These are phyloP conservation scores for Atta cephalotes DNA, from an alignment of 1,140 invertebrate genomes.

Conservation along the genomic window DNA sequence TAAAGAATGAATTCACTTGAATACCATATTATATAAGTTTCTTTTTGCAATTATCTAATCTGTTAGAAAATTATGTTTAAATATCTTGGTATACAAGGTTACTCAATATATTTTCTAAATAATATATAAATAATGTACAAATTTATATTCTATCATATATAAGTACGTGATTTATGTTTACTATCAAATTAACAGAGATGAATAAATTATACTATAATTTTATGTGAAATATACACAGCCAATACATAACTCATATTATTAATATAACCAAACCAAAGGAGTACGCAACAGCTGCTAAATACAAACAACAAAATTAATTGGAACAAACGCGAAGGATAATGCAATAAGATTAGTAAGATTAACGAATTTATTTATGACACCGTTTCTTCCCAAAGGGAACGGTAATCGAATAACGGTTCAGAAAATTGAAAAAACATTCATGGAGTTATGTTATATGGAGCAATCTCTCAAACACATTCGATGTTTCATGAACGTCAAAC, in stretches of 20 bases:
- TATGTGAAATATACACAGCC: background rate
- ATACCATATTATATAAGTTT: too few relatives aligned
- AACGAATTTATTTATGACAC: conserved; percentile 22
- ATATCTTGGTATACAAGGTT: too few relatives aligned
- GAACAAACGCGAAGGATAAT: background rate
- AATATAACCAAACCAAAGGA: background rate
- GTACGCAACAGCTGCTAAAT: background rate
- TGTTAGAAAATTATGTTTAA: too few relatives aligned
- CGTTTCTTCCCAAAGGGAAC: conserved; percentile 17
- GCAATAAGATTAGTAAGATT: background rate
- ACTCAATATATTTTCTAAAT: too few relatives aligned
- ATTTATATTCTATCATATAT: background rate
- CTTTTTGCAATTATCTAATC: too few relatives aligned
- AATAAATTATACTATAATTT: background rate
- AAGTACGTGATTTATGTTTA: background rate
- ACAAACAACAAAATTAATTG: background rate
- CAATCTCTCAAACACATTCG: background rate
- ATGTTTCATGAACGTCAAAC: background rate
- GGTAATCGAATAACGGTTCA: conserved; percentile 38
- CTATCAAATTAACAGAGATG: background rate
- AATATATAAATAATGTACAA: background rate
- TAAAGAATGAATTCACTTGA: too few relatives aligned
- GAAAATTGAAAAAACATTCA: conserved; percentile 35
- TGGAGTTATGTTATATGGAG: background rate
- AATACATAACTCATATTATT: background rate